Evolutionary conservation across 1,140 invertebrate species (phyloP), one percentile per base, ranked within the genome.

Genomic region (Lysiphlebus fabarum): DNA sequence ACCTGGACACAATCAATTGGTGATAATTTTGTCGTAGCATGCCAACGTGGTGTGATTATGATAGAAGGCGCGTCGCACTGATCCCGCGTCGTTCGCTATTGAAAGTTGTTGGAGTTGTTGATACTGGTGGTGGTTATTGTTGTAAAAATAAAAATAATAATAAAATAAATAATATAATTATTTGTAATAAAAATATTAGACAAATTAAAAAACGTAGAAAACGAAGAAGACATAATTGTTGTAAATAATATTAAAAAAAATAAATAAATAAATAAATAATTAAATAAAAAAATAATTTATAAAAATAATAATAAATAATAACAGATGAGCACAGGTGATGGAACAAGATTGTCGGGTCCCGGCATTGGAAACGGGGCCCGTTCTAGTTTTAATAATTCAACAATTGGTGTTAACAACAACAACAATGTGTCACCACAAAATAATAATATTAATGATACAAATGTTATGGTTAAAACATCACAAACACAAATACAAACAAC

Each of bases 281-380:
- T 45, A 49, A 49, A 11, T 17, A 47, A 26, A 34, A 34, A 26
- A 34, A 34, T 49, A 34, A 49, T 11, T 34, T 10, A 17, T 26
- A 41, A 51, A 34, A 14, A 55, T 53, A 55, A 59, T 33, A 60
- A 50, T 36, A 70, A 67, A 54, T 33, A n/a, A 51, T 34, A 70
- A 77, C 73, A 75, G 74, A 80, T 79, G 78, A 79, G 76, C 75
- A 70, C 75, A 67, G 76, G 74, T 66, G 75, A 78, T 78, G 77
- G 72, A 70, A 76, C 72, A 67, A 70, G 70, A 68, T 68, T 67
- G 66, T 70, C 73, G 74, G 73, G 73, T 74, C 75, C 73, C 62
- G 65, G 63, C 54, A 57, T 60, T 48, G 60, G 54, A 45, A 62
- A 56, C 65, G 58, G 57, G 60, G 54, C 54, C 64, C 59, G 51